Evolutionary conservation across 1,140 invertebrate genomes (phyloP), one percentile per base, ranked within the genome.

Genomic region (Aphelinus atriplicis): DNA sequence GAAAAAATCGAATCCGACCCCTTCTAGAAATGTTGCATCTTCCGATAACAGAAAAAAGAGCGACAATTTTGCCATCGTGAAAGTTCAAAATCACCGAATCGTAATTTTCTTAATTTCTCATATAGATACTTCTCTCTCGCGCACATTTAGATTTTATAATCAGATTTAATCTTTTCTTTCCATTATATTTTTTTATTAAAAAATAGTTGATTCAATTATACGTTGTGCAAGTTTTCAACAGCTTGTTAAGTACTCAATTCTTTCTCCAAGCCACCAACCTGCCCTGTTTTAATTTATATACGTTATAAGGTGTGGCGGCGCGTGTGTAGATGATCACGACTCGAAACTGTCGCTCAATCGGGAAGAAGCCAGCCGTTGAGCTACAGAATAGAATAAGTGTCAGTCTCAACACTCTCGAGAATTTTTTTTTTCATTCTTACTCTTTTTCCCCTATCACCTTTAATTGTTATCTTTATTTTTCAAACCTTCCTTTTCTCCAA

Each of bases 341-440:
- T 78, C 74, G 73, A 72, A 72, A 78, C 77, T 78, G 77, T 73
- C 60, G 66, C 74, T 66, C 77, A 78, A 69, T 75, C 68, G 64
- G 26, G 70, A 78, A 73, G 76, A 77, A 73, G 53, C 71, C 71
- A 73, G 71, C 66, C 72, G 61, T 75, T 78, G 74, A 78, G 74
- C 73, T 75, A 69, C 73, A 76, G 77, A 75, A 72, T 78, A 68
- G 65, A 75, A 75, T 72, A 68, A 68, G 77, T 75, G 77, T 75
- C 78, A 79, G 74, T 84, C 82, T 81, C 81, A 81, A 84, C 78
- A 82, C 79, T 84, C 79, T 81, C 78, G 74, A 80, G 74, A 1
- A 51, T 75, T 71, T 66, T 75, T 69, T 60, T 70, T 67, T 56
- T 2, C 6, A 3, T 66, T 71, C 66, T 64, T 53, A 6, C 4